Percentiles rank a stretch among this genome's conserved stretches.
phyloP scores from a whole-genome alignment of 2,797 vertebrate species.

The Scleropages formosus region DNA sequence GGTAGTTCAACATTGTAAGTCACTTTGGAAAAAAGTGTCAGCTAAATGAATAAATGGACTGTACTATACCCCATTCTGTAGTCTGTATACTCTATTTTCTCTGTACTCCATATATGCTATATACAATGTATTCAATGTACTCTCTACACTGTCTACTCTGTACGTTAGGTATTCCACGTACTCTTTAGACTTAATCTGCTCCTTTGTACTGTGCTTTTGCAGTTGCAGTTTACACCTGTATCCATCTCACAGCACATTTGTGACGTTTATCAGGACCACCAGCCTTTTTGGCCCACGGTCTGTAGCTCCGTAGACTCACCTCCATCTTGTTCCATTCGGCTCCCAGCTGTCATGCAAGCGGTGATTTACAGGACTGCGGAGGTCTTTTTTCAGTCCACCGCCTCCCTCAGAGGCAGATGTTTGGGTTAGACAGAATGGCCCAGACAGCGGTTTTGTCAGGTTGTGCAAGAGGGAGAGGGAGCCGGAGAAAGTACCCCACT shows the following conservation, averaged over 20 bases:
- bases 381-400: constrained; percentile 36
- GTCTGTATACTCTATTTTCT: too few relatives aligned
- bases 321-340: constrained; percentile 4
- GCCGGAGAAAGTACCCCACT: constrained; percentile 1
- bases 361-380: constrained; percentile 9
- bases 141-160: too few relatives aligned
- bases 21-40: too few relatives aligned
- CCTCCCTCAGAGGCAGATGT: constrained; percentile 36
- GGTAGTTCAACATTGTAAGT: too few relatives aligned
- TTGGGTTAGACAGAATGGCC: constrained; percentile 24
- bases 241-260: background rate
- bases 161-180: too few relatives aligned
- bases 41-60: too few relatives aligned
- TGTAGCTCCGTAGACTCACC: background rate
- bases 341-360: constrained; percentile 13
- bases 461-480: constrained; percentile 20
- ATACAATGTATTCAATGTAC: too few relatives aligned
- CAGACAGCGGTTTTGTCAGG: constrained; percentile 37
- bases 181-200: background rate
- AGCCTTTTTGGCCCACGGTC: too few relatives aligned
- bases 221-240: background rate
- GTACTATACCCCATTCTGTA: too few relatives aligned
- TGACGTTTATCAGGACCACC: too few relatives aligned
- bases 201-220: background rate
- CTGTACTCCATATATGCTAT: too few relatives aligned